phyloP scores from a whole-genome alignment of 2,888 invertebrate species.

The Rotaria magnacalcarata region DNA sequence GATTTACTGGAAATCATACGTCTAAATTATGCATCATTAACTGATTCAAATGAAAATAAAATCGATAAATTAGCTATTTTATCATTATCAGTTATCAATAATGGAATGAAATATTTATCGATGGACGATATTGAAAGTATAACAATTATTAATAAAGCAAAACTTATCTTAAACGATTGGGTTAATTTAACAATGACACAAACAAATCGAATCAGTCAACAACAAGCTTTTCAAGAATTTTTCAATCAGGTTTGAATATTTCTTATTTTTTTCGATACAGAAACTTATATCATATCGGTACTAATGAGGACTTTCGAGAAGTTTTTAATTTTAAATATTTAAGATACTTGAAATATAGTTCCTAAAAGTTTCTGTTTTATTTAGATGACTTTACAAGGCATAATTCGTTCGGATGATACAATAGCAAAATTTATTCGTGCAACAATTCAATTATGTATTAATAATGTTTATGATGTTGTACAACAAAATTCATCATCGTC shows the following conservation, averaged over 20 bases:
- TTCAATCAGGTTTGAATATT: constrained; percentile 1
- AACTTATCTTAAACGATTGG: constrained; percentile 10
- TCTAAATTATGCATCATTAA: constrained; percentile 21
- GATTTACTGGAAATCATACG: constrained; percentile 24
- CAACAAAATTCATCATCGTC: background rate
- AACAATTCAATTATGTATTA: constrained; percentile 33
- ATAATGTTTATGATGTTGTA: constrained; percentile 7
- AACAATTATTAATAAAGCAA: constrained; percentile 9
- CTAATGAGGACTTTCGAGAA: no score
- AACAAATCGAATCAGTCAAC: constrained; percentile 22
- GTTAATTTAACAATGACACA: constrained; percentile 9
- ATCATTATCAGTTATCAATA: constrained; percentile 34
- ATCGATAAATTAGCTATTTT: constrained; percentile 30
- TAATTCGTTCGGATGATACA: constrained; percentile 90
- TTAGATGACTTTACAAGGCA: constrained; percentile 88
- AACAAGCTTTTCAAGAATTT: constrained; percentile 8
- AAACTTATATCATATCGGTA: no score
- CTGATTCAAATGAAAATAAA: constrained; percentile 8
- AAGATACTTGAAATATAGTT: no score
- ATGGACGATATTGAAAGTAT: constrained; percentile 23
- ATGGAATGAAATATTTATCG: constrained; percentile 11
- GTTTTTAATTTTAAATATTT: background rate
- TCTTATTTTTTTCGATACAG: no score
- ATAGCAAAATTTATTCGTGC: constrained; percentile 88
- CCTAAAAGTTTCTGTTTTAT: constrained; percentile 47